Evolutionary conservation across 2,113 vertebrate genomes (phyloP), one percentile per base, ranked within the genome.

Genomic region (Hemiprocne comata): DNA sequence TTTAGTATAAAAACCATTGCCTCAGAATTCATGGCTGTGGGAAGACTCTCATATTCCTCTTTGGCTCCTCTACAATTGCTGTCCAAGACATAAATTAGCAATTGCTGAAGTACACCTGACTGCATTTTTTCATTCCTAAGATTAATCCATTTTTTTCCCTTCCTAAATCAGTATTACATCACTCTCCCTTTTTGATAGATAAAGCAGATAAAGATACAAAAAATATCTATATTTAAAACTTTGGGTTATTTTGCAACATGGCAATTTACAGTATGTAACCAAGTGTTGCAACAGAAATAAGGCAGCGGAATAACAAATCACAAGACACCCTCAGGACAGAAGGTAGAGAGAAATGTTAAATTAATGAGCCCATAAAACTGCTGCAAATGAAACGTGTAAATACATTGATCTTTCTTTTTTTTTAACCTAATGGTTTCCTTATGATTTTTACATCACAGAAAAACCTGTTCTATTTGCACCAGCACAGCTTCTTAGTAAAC

Each of bases 301-400:
- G 96, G 97, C 98, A 97, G 96, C 64, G 65, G 98, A 99, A 99
- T 99, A 98, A 98, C 98, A 98, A 98, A 98, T 98, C 98, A 98
- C 98, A 98, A 98, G 98, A 97, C 98, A 98, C 98, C 99, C 98
- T 97, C 98, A 98, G 99, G 99, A 99, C 98, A 99, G 99, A 99
- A 99, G 99, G 99, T 99, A 99, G 98, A 99, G 98, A 98, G 98
- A 99, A 98, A 99, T 99, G 98, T 99, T 99, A 99, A 99, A 99
- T 99, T 99, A 99, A 99, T 99, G 99, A 99, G 98, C 98, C 99
- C 98, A 98, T 99, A 99, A 99, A 99, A 99, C 98, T 99, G 98
- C 98, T 98, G 98, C 99, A 99, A 99, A 99, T 99, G 99, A 99
- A 99, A 99, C 98, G 98, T 99, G 99, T 99, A 99, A 99, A 99